Percentiles rank a stretch among this genome's conserved stretches.
phyloP scores from a whole-genome alignment of 2,797 vertebrate species.

The Nasua narica region DNA sequence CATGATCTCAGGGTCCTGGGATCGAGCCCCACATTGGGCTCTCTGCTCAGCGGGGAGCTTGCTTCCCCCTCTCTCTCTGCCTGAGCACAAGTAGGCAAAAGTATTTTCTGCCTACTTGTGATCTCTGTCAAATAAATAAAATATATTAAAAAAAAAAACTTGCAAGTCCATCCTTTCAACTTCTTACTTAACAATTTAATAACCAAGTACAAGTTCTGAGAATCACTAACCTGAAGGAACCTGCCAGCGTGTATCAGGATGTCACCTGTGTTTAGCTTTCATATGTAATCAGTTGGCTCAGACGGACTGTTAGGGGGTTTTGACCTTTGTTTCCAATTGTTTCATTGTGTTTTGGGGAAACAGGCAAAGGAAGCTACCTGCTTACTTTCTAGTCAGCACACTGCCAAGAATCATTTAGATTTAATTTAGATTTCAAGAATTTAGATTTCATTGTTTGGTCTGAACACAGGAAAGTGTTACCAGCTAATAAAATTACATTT shows the following conservation, averaged over 20 bases:
- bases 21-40: too few species aligned
- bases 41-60: too few species aligned
- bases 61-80: too few species aligned
- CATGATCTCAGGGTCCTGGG: too few species aligned
- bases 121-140: too few species aligned
- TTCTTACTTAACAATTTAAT: not conserved
- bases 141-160: too few species aligned
- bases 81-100: too few species aligned
- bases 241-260: fast-evolving
- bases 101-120: too few species aligned
- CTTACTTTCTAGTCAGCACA: not conserved
- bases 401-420: not conserved
- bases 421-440: too few species aligned
- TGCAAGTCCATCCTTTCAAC: not conserved
- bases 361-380: not conserved
- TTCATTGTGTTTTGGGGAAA: not conserved
- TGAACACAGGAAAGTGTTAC: not conserved
- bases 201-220: fast-evolving
- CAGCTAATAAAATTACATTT: not conserved
- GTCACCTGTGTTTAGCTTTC: not conserved
- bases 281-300: not conserved
- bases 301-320: not conserved
- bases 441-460: not conserved
- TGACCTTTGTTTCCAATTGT: not conserved
- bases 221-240: not conserved